Base-by-base conservation (phyloP, 2,797 vertebrate species). In the Crocidura indochinensis region DNA sequence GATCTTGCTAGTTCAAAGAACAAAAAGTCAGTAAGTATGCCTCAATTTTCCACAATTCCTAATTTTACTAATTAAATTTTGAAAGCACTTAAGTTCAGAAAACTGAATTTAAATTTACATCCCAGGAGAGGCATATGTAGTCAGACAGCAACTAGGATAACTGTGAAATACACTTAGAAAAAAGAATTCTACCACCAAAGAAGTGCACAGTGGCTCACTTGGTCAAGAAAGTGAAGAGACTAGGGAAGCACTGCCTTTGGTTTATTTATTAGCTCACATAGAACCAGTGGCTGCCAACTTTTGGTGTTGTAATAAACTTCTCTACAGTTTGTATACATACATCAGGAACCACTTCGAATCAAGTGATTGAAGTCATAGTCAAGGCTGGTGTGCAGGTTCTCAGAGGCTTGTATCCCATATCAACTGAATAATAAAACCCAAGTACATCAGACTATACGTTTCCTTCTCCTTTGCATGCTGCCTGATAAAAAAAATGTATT, bases 21-120 rank as follows among this genome's bases (percentile, higher is more conserved):
- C 20, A 71, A 60, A 90, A 91, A 79, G 9, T 62, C 38, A 38
- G 5, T 38, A 38, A 71, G 0, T 46, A 71, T 20, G 1, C 17
- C 8, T 64, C 31, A 8, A 76, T 84, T 19, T 89, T 38, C 31
- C 67, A 69, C 29, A 82, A 92, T 75, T 74, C 22, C 75, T 69
- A 81, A 46, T 86, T 11, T 89, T 8, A 65, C 22, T 20, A 85
- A 73, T 65, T 77, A 60, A 94, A 86, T 71, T 95, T 86, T 31
- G 69, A 68, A 65, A 83, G 79, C 0, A 53, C 6, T 2, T 65
- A 10, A 88, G 64, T 86, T 86, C 47, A 67, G 56, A 85, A 92
- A 91, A 68, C 72, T 22, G 5, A 64, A 84, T 87, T 90, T 89
- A 79, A 93, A 80, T 88, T 22, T 79, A 75, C 10, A 56, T 29